Evolutionary conservation across 2,888 invertebrate species (phyloP), one percentile per base, ranked within the genome.

Genomic region (Blastobasis adustella): DNA sequence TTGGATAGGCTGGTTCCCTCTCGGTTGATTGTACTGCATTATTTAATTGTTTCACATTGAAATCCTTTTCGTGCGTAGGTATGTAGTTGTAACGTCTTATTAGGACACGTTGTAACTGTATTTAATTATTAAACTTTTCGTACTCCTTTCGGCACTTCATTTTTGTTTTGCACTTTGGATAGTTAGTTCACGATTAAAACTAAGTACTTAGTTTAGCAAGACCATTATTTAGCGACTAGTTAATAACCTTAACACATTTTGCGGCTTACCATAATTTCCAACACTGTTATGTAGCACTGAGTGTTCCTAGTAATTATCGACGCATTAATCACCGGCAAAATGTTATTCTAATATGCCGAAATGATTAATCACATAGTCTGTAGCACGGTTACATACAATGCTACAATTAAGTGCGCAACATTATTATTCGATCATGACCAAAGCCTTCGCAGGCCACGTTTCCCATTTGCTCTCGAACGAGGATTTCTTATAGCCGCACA

Each of bases 281-380:
- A 63, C 40, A 46, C 46, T 37, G 42, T 46, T 46, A 40, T 49
- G 36, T 45, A 42, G 10, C 42, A 8, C 42, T 9, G 51, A 43
- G 45, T 45, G 50, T 69, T 74, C 62, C 58, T 62, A 66, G 66
- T 72, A 76, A 80, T 79, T 79, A 77, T 64, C 60, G 63, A 58
- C 51, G 65, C 71, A 81, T 81, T 76, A 79, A 79, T 76, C 77
- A 78, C 63, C 51, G 58, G 66, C 67, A 62, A 71, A 80, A 72
- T 68, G 67, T 69, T 69, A 70, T 69, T 72, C 64, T 67, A 66
- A 69, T 69, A 65, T 57, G 62, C 59, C 61, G 58, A 69, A 75
- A 70, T 79, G 74, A 81, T 79, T 77, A 73, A 81, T 79, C 68
- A 67, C 59, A 56, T 60, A 69, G 71, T 73, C 66, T 61, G 61